Conservation (phyloP, 2,888 invertebrate genomes). For the Chalcosyrphus nemorum region DNA sequence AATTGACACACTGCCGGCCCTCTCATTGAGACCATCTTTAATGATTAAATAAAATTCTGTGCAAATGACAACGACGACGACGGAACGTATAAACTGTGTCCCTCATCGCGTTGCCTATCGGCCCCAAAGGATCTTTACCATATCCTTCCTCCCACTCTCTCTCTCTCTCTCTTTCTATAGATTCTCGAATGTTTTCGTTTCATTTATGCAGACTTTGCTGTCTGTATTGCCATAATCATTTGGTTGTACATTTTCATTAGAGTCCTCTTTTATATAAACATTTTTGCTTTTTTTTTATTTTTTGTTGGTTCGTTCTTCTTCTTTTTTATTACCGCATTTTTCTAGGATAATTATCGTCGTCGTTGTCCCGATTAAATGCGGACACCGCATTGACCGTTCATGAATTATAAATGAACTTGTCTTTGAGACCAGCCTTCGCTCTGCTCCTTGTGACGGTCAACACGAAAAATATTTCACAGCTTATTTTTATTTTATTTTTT, state of each 20-base stretch:
- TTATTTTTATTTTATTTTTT: background rate
- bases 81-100: too few relatives aligned
- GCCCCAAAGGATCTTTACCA: background rate
- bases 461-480: background rate
- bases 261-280: background rate
- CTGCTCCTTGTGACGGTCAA: background rate
- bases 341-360: slow-evolving; percentile 25
- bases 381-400: background rate
- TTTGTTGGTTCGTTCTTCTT: background rate
- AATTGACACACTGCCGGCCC: background rate
- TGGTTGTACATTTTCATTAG: slow-evolving; percentile 25
- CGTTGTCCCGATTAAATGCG: background rate
- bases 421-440: background rate
- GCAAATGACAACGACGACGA: slow-evolving; percentile 43
- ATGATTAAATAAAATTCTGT: slow-evolving; percentile 31
- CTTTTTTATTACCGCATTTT: background rate
- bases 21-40: background rate
- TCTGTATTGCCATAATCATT: slow-evolving; percentile 13
- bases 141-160: slow-evolving; percentile 4
- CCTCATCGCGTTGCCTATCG: slow-evolving; percentile 8
- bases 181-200: background rate
- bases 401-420: slow-evolving; percentile 31
- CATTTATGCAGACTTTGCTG: background rate
- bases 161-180: background rate
- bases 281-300: background rate